A percentile compares a stretch with the other conserved stretches of the same genome.
These are phyloP conservation scores for Sphaerophoria rueppellii DNA, from an alignment of 2,888 invertebrate species.

Conservation along the genomic window DNA sequence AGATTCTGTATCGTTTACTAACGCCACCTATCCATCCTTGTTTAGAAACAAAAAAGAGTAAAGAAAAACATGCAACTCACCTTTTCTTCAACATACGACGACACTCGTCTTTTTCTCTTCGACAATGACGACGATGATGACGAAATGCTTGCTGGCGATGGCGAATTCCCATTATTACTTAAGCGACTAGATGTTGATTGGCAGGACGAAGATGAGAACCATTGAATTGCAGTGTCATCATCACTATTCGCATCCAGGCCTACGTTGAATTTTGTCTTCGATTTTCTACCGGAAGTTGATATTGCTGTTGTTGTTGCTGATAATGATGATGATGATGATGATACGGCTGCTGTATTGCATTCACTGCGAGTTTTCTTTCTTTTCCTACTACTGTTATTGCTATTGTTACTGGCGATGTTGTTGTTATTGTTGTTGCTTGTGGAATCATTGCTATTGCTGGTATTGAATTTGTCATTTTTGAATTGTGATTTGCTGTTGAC, in stretches of 20 bases:
- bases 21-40: neutral
- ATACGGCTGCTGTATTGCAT: slow-evolving; percentile 21
- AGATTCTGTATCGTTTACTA: neutral
- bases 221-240: slow-evolving; percentile 45
- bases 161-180: slow-evolving; percentile 23
- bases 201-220: slow-evolving; percentile 52
- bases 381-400: slow-evolving; percentile 39
- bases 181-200: slow-evolving; percentile 53
- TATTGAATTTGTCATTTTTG: slow-evolving; percentile 65
- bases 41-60: neutral
- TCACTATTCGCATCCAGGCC: slow-evolving; percentile 39
- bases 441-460: slow-evolving; percentile 58
- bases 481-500: slow-evolving; percentile 59
- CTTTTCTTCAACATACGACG: slow-evolving; percentile 5
- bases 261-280: slow-evolving; percentile 38
- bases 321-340: slow-evolving; percentile 31
- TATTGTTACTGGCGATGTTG: slow-evolving; percentile 31
- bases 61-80: no score
- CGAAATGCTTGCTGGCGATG: slow-evolving; percentile 47
- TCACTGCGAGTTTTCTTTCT: slow-evolving; percentile 11
- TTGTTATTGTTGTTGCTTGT: slow-evolving; percentile 51
- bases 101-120: slow-evolving; percentile 25
- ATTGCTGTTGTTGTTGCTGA: slow-evolving; percentile 31
- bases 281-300: slow-evolving; percentile 48
- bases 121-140: slow-evolving; percentile 31